Base-by-base conservation (phyloP, 2,797 vertebrate genomes). In the Cercopithecus mitis region DNA sequence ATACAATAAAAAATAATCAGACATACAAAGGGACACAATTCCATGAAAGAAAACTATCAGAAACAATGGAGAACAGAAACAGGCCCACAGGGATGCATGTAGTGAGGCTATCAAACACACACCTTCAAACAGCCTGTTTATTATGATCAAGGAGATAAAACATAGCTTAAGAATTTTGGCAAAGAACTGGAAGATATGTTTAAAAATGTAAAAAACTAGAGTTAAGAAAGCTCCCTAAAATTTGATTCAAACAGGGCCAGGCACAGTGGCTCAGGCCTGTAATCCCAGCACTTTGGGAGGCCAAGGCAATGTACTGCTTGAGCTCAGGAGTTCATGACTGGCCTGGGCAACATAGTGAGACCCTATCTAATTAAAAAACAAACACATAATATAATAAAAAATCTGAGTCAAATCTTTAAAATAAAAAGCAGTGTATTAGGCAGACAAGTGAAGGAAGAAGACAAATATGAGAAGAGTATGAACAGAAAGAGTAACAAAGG, bases 31-130 rank as follows among this genome's bases (percentile, higher is more conserved):
- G 93, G 33, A n/a, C 27, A 81, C 95, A 27, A 84, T 84, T 95
- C 90, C 70, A 96, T 93, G 50, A 90, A 92, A 87, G 27, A 90
- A 39, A 96, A 94, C 6, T 9, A 96, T 80, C 30, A 95, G 27
- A 72, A 96, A 92, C 22, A 92, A 81, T 12, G 61, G 22, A 24
- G 72, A 84, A 85, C 9, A 92, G n/a, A 95, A 94, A 73, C 9
- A 91, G 43, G 14, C 12, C 36, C 45, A 89, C 2, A 88, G 43
- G n/a, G 17, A 94, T 43, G 47, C 61, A 85, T 76, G 81, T 3
- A 88, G 25, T 92, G 20, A 82, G 76, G 47, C 55, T 76, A 80
- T 30, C 39, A 90, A 27, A 52, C 67, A 45, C 4, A 92, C 12
- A 77, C 2, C 67, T 89, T 80, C 83, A 88, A 81, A 82, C 19